Conservation (phyloP, 2,888 invertebrate species). For the Octodonta nipae region DNA sequence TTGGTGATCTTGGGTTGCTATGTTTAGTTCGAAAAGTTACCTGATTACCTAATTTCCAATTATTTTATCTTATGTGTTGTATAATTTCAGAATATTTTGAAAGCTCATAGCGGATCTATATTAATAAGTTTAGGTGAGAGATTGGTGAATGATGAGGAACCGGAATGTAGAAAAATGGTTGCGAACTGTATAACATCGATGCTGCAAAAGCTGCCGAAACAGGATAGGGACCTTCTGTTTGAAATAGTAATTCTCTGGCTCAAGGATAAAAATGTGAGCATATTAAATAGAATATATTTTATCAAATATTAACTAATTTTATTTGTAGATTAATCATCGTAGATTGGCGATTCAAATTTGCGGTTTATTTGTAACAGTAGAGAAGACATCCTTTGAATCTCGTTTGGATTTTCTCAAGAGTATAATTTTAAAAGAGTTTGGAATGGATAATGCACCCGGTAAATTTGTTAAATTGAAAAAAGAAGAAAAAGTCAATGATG, state of each 20-base stretch:
- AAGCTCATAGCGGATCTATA: constrained; percentile 50
- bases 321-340: constrained; percentile 47
- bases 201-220: constrained; percentile 43
- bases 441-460: constrained; percentile 36
- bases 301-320: no score
- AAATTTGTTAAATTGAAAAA: constrained; percentile 43
- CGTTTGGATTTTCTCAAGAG: constrained; percentile 51
- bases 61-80: no score
- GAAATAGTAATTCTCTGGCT: constrained; percentile 58
- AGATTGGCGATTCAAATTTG: constrained; percentile 66
- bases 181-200: constrained; percentile 60
- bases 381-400: constrained; percentile 54
- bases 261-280: constrained; percentile 46
- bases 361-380: constrained; percentile 66
- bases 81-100: constrained; percentile 43
- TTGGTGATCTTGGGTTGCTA: no score
- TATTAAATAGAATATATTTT: no score
- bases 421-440: constrained; percentile 34
- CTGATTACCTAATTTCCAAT: no score
- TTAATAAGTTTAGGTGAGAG: constrained; percentile 63
- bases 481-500: constrained; percentile 22
- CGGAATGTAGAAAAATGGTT: constrained; percentile 59
- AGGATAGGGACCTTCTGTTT: constrained; percentile 54
- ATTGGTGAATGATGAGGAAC: constrained; percentile 69
- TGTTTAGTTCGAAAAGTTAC: no score